Evolutionary conservation across 23 tunicate genomes (phyloP).

Genomic region (Halocynthia roretzi): DNA sequence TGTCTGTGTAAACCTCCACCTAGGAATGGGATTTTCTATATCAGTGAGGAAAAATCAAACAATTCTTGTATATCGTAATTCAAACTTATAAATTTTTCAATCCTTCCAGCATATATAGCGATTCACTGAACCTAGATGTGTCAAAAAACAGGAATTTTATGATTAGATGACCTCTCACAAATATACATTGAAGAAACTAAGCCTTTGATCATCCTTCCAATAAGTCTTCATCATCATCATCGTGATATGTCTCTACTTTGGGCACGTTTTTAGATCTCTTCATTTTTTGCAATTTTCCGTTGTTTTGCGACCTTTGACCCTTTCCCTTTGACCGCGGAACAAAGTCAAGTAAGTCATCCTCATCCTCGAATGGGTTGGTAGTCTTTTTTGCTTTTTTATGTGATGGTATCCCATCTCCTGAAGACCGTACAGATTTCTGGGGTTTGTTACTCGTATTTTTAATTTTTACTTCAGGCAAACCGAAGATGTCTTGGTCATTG

Average conservation of each 20-base stretch:
- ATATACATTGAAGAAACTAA: no score
- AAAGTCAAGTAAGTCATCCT: conserved; percentile 23
- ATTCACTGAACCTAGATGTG: no score
- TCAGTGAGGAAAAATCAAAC: no score
- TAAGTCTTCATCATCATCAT: conserved; percentile 57
- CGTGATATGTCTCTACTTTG: conserved; percentile 30
- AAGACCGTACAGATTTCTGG: conserved; percentile 3
- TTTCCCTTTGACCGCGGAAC: neutral
- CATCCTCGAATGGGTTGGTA: conserved; percentile 24
- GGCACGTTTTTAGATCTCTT: conserved; percentile 24
- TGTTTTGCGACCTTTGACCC: no score
- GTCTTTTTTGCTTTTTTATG: neutral
- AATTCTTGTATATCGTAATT: no score
- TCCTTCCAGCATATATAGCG: no score
- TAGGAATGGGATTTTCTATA: no score
- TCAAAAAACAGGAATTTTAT: no score
- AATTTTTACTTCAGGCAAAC: conserved; percentile 35
- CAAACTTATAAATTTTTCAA: no score
- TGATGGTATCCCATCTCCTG: neutral
- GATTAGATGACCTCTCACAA: no score
- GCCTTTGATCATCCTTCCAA: conserved; percentile 15
- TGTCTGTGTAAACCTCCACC: no score
- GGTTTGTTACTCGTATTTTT: neutral
- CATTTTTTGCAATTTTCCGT: no score
- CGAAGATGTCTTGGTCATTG: conserved; percentile 26